Percentiles rank a stretch among this genome's conserved stretches.
Conservation (phyloP, 2,888 invertebrate species). For the Adineta ricciae region DNA sequence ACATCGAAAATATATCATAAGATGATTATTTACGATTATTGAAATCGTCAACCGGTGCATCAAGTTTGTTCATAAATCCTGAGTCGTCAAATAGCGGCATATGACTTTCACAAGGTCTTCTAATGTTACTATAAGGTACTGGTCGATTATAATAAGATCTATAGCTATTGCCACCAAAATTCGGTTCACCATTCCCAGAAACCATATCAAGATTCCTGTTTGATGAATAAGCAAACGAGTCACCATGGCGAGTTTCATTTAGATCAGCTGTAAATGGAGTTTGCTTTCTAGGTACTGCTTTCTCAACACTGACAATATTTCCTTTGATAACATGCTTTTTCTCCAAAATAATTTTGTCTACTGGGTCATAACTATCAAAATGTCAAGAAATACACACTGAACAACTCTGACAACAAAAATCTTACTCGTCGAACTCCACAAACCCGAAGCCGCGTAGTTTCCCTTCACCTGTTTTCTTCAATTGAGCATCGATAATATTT, state of each 20-base stretch:
- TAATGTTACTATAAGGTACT: no score
- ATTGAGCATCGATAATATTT: conserved; percentile 55
- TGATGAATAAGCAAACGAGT: not conserved
- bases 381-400: not conserved
- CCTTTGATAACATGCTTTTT: conserved; percentile 72
- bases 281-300: conserved; percentile 56
- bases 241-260: not conserved
- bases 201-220: not conserved
- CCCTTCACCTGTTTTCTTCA: conserved; percentile 58
- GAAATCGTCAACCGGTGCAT: not conserved
- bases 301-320: conserved; percentile 77
- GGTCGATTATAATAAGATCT: no score
- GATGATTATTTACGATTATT: not conserved
- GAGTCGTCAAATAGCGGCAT: not conserved
- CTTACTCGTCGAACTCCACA: conserved; percentile 90
- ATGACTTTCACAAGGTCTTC: not conserved
- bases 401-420: conserved; percentile 44
- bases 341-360: conserved; percentile 77
- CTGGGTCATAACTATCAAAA: conserved; percentile 62
- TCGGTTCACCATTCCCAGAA: not conserved
- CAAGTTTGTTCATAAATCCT: not conserved
- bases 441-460: conserved; percentile 91
- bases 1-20: not conserved
- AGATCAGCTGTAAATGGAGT: no score
- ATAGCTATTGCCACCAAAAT: not conserved